A percentile compares a stretch with the other conserved stretches of the same genome.
phyloP scores from a whole-genome alignment of 2,113 vertebrate genomes.

The Cavia porcellus region DNA sequence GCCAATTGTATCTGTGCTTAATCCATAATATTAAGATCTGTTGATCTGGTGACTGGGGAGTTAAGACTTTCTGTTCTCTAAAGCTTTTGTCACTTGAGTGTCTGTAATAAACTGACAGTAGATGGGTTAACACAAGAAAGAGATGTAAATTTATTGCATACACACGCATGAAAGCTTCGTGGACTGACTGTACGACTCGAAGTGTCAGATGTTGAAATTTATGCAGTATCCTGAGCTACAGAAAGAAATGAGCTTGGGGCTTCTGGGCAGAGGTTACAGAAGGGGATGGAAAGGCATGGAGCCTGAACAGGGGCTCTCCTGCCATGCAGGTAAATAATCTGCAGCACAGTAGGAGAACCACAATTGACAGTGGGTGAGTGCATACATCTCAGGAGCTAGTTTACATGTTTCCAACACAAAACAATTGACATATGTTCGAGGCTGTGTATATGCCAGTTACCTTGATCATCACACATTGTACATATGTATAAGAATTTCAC shows the following conservation, averaged over 20 bases:
- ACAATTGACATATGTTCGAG: background rate
- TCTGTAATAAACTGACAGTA: background rate
- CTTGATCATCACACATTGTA: too few species aligned
- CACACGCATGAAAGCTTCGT: background rate
- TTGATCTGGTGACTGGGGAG: background rate
- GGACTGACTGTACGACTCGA: background rate
- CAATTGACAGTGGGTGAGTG: background rate
- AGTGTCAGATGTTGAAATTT: background rate
- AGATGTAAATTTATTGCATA: background rate
- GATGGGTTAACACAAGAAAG: background rate
- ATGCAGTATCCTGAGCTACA: background rate
- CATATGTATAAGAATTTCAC: background rate
- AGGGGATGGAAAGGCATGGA: background rate
- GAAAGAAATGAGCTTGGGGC: background rate
- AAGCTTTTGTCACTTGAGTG: background rate
- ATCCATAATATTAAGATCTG: background rate
- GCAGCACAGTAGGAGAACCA: background rate
- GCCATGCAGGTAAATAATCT: background rate
- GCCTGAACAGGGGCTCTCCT: background rate
- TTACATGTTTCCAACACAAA: background rate
- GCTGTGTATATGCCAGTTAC: background rate
- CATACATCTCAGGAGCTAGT: background rate
- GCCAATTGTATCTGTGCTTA: background rate
- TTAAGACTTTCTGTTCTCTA: background rate
- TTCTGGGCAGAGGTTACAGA: background rate